Conservation (phyloP, 1,140 invertebrate genomes). For the Helicoverpa armigera region DNA sequence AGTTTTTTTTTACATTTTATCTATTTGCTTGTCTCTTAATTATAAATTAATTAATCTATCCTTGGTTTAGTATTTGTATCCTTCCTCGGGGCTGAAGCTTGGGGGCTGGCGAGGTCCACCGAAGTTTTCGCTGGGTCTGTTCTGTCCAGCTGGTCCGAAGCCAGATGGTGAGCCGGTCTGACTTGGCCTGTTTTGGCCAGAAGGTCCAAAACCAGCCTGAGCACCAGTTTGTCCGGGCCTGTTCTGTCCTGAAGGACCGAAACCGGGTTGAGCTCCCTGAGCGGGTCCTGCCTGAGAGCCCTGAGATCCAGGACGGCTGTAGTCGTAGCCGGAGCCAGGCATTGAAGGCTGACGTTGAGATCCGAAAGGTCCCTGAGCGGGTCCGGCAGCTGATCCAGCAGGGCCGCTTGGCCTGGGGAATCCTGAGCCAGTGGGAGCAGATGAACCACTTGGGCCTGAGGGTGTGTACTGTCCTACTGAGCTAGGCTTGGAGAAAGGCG, state of each 20-base stretch:
- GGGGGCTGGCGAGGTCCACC: slow-evolving; percentile 77
- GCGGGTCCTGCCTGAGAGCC: slow-evolving; percentile 3
- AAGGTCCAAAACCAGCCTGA: slow-evolving; percentile 32
- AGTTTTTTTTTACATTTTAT: slow-evolving; percentile 62
- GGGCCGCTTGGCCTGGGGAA: neutral
- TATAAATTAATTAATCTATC: slow-evolving; percentile 53
- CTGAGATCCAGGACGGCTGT: slow-evolving; percentile 55
- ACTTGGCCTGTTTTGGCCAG: slow-evolving; percentile 9
- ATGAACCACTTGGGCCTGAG: slow-evolving; percentile 11
- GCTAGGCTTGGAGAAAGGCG: neutral
- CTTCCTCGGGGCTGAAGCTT: slow-evolving; percentile 78
- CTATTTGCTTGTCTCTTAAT: slow-evolving; percentile 57
- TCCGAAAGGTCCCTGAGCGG: slow-evolving; percentile 36
- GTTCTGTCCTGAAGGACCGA: slow-evolving; percentile 16
- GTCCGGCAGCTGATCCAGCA: neutral
- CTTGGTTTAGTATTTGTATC: slow-evolving; percentile 81
- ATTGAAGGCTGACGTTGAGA: slow-evolving; percentile 36
- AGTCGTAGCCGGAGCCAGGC: slow-evolving; percentile 54
- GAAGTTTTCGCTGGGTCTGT: slow-evolving; percentile 53
- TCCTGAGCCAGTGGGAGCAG: neutral
- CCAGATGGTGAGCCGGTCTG: slow-evolving; percentile 3
- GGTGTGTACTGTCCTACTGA: slow-evolving; percentile 15
- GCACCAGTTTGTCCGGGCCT: slow-evolving; percentile 22
- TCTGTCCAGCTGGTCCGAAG: slow-evolving; percentile 32
- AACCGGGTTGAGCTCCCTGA: neutral